Base-by-base conservation (phyloP, 2,888 invertebrate genomes). In the Notocelia uddmanniana region DNA sequence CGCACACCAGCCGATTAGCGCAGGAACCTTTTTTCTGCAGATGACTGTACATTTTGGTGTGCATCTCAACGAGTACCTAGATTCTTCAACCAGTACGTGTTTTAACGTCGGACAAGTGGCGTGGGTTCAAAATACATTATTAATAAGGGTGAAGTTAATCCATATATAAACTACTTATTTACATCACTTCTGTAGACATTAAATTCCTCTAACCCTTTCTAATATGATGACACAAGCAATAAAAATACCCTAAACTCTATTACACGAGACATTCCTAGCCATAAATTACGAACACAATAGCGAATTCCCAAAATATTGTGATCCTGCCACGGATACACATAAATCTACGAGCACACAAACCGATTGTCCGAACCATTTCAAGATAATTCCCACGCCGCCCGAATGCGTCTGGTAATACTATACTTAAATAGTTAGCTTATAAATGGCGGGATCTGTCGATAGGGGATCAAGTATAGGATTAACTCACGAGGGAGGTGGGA, bases 221-320 rank as follows among this genome's bases (percentile, higher is more conserved):
- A 71, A 71, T 45, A 50, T 34, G 26, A 5, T 23, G 41, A 19
- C n/a, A 26, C n/a, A 41, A 58, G 21, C 60, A 67, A 66, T 67
- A 67, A 67, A 70, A 70, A 45, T 21, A 41, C 54, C 41, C 52
- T 52, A 54, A 31, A 19, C 60, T 52, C 37, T 15, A 23, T 52
- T 26, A 54, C 26, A 60, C 21, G 52, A 10, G 13, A 71, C 45
- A 71, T 37, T 54, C 26, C 19, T 52, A 26, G 19, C 31, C 41
- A 67, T 71, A 71, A 67, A 71, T 71, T 60, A 54, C 60, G 0
- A 59, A 34, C 59, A 71, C 71, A 67, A 71, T 66, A 26, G 58
- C 54, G 31, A 70, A 58, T 31, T 66, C 66, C 66, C 37, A 26
- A 57, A 59, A 71, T 66, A 71, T 71, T 59, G 59, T 59, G 58